These are phyloP conservation scores for Cantharis nigra DNA, from an alignment of 2,888 invertebrate genomes.

Conservation along the genomic window DNA sequence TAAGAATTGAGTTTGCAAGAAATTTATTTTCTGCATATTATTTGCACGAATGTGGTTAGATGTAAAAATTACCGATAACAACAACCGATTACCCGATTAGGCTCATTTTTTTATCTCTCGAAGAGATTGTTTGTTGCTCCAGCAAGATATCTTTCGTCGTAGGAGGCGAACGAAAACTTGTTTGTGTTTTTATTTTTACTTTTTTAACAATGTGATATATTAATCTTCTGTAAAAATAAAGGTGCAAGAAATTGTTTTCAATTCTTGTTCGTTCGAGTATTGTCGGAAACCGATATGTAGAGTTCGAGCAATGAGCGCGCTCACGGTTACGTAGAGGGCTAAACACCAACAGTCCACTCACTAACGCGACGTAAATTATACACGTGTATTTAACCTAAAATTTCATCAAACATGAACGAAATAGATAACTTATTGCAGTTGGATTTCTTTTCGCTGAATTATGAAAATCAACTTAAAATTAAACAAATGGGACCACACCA, in stretches of 20 bases:
- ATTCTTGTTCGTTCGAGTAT: neutral
- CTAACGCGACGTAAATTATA: neutral
- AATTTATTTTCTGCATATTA: neutral
- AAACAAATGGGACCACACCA: neutral
- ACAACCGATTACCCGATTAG: no score
- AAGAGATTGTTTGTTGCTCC: neutral
- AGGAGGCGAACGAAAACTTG: neutral
- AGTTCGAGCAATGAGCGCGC: conserved; percentile 9
- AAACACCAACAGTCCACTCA: neutral
- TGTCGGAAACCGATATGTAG: neutral
- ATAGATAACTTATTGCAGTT: neutral
- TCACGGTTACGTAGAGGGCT: neutral
- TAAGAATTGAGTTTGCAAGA: neutral
- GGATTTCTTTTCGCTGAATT: neutral
- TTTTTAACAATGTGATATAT: neutral
- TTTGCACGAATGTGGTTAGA: no score
- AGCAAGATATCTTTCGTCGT: neutral
- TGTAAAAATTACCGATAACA: neutral
- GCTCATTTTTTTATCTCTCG: neutral
- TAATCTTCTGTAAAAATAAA: neutral
- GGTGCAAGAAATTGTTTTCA: neutral
- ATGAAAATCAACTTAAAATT: neutral
- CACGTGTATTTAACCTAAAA: neutral
- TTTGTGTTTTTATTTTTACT: neutral
- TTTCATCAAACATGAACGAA: neutral